Conservation (phyloP, 2,113 vertebrate species). For the Myocastor coypus region DNA sequence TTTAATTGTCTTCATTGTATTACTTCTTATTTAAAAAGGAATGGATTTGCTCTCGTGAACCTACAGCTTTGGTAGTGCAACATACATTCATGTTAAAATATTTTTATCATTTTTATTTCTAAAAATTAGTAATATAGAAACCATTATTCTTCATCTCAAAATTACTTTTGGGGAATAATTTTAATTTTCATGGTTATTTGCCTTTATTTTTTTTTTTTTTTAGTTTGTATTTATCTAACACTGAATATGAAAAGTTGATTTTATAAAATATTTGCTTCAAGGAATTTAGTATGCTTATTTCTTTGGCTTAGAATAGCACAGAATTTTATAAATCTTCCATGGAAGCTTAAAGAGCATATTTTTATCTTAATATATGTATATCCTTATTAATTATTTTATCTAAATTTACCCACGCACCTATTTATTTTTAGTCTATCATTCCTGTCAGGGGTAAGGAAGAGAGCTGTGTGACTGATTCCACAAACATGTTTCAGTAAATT, state of each 20-base stretch:
- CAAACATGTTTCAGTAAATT: constrained; percentile 39
- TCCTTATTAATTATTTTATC: constrained; percentile 39
- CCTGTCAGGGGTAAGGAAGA: constrained; percentile 20
- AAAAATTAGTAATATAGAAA: constrained; percentile 25
- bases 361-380: constrained; percentile 43
- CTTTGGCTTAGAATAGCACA: background rate
- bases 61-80: background rate
- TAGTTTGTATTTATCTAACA: constrained; percentile 34
- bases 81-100: background rate
- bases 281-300: background rate
- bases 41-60: constrained; percentile 21
- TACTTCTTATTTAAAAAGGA: constrained; percentile 34
- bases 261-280: constrained; percentile 34
- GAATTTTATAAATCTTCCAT: constrained; percentile 20
- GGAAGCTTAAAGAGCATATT: background rate
- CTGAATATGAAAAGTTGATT: background rate
- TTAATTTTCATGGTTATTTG: background rate
- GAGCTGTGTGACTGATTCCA: background rate
- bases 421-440: constrained; percentile 1
- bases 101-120: constrained; percentile 17
- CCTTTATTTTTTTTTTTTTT: constrained; percentile 31
- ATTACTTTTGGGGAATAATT: constrained; percentile 15
- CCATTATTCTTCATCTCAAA: constrained; percentile 1
- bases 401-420: background rate
- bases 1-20: background rate